Evolutionary conservation across 2,113 vertebrate genomes (phyloP), one percentile per base, ranked within the genome.

Genomic region (Illadopsis cleaveri): DNA sequence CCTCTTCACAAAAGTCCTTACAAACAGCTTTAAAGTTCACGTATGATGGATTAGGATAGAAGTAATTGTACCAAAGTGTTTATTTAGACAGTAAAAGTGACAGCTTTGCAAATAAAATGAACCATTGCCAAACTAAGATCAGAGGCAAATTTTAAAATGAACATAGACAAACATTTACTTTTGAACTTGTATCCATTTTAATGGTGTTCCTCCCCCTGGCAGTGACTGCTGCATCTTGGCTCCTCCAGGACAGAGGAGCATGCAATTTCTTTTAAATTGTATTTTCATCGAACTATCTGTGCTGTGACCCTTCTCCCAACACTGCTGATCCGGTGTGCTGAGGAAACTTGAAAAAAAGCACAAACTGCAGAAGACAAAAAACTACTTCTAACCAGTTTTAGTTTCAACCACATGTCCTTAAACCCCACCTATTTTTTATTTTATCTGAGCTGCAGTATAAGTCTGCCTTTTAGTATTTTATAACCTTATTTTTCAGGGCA

Each of bases 401-500:
- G n/a, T 79, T 76, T 51, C 66, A 90, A 51, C 48, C 69, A 70
- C 25, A 71, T 14, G 27, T 75, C 37, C 65, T 85, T 68, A 71
- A 84, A 78, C 33, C 11, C 18, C 50, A 66, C 21, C 50, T 37
- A 53, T 48, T 75, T 79, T 73, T 19, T 44, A 51, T 66, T 94
- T 93, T 77, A 82, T 66, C 62, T 81, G 54, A 66, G 60, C 71
- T 88, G 71, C 54, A 80, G 28, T 65, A 8, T 60, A 68, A 58
- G 16, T 37, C 54, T 86, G 42, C 50, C 47, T 94, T 82, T 88
- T 9, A 82, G 76, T 12, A 24, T 70, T 96, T 96, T 86, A 86
- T 81, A 93, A 90, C 35, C 30, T 33, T 75, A 8, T 81, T 92
- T 94, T 83, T 86, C 89, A 92, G 79, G 72, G 47, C 56, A 83